A percentile compares a stretch with the other conserved stretches of the same genome.
These are phyloP conservation scores for Cheilosia soror DNA, from an alignment of 2,888 invertebrate species.

Conservation along the genomic window DNA sequence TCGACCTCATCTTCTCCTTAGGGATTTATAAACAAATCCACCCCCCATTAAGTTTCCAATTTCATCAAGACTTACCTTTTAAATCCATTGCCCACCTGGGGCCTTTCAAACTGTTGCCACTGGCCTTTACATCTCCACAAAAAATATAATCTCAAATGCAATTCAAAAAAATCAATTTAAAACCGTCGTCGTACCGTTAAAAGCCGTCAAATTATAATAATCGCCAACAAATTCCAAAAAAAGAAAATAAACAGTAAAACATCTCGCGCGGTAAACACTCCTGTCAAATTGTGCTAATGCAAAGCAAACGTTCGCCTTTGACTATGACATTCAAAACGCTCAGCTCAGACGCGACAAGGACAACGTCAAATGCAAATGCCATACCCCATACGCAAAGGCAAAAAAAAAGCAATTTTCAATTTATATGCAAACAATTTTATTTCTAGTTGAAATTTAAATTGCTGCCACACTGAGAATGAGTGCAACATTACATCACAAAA, in stretches of 20 bases:
- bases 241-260: not conserved
- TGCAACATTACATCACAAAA: constrained; percentile 9
- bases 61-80: too few species aligned
- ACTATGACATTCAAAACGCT: constrained; percentile 28
- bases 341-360: constrained; percentile 53
- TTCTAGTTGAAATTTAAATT: constrained; percentile 67
- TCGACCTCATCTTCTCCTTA: too few species aligned
- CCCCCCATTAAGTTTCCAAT: too few species aligned
- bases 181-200: constrained; percentile 16
- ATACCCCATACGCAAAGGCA: not conserved
- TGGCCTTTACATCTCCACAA: too few species aligned
- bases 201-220: constrained; percentile 60
- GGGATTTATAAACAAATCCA: too few species aligned
- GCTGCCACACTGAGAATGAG: constrained; percentile 46
- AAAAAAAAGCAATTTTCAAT: constrained; percentile 63
- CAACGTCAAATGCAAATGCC: constrained; percentile 68
- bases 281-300: constrained; percentile 51
- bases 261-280: constrained; percentile 34
- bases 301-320: constrained; percentile 31
- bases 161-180: constrained; percentile 59
- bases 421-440: constrained; percentile 75
- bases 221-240: constrained; percentile 27
- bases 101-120: too few species aligned
- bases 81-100: too few species aligned
- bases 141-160: constrained; percentile 26